Evolutionary conservation across 2,113 vertebrate species (phyloP).

Genomic region (Sisor rabdophorus): DNA sequence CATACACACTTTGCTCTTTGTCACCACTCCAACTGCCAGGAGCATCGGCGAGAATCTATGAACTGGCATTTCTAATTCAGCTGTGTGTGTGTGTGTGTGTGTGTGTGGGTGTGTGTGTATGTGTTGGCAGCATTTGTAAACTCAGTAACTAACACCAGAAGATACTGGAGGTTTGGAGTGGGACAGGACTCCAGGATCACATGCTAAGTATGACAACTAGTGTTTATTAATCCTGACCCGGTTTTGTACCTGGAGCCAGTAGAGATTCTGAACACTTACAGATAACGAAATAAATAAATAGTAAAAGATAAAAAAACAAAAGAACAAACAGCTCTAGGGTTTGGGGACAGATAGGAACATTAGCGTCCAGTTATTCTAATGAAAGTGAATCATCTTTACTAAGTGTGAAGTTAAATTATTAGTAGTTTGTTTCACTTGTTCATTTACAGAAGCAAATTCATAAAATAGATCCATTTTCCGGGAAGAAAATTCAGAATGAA

Average conservation of each 20-base stretch:
- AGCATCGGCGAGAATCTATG: no score
- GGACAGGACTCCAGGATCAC: conserved; percentile 58
- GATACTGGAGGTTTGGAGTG: conserved; percentile 69
- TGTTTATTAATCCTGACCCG: conserved; percentile 68
- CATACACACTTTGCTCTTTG: conserved; percentile 54
- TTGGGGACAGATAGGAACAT: conserved; percentile 46
- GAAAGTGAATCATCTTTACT: no score
- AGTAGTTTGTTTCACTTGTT: no score
- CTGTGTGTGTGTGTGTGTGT: conserved; percentile 24
- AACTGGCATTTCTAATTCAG: no score
- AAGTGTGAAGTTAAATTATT: no score
- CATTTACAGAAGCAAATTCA: not conserved
- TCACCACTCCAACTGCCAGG: conserved; percentile 44
- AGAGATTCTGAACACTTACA: conserved; percentile 62
- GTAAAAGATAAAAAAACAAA: not conserved
- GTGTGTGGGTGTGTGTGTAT: conserved; percentile 30
- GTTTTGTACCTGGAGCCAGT: conserved; percentile 61
- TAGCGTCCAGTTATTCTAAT: conserved; percentile 8
- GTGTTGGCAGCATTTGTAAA: conserved; percentile 62
- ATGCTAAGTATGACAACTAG: conserved; percentile 65
- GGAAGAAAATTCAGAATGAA: no score
- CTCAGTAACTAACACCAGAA: conserved; percentile 73
- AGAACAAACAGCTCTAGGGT: conserved; percentile 55
- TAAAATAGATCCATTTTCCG: not conserved
- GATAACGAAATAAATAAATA: conserved; percentile 50